phyloP scores from a whole-genome alignment of 2,888 invertebrate species.

The Choreutis nemorana region DNA sequence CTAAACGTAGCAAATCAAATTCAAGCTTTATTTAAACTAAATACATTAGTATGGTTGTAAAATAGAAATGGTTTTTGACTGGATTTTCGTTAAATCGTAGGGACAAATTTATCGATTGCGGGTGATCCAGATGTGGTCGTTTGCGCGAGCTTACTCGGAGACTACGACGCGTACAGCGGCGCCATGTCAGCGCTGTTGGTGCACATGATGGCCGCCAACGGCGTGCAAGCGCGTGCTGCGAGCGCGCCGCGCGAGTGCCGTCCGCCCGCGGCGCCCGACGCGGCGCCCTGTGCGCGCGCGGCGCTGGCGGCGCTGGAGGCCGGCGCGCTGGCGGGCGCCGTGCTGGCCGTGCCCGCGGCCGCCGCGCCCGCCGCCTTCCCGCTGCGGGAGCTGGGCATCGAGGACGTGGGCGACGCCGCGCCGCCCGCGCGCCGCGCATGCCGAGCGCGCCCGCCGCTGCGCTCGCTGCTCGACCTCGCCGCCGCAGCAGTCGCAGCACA shows the following conservation, averaged over 20 bases:
- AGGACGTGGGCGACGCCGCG: conserved; percentile 31
- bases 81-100: too few relatives aligned
- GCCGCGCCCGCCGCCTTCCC: conserved; percentile 17
- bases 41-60: too few relatives aligned
- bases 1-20: too few relatives aligned
- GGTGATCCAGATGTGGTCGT: too few relatives aligned
- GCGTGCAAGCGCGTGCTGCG: not conserved
- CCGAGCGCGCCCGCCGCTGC: conserved; percentile 18
- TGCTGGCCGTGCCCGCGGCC: conserved; percentile 24
- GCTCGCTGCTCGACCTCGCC: conserved; percentile 36
- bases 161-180: not conserved
- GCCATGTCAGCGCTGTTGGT: too few relatives aligned
- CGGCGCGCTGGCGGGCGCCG: conserved; percentile 19
- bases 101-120: too few relatives aligned
- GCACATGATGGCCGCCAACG: too few relatives aligned
- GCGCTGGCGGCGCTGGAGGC: conserved; percentile 16
- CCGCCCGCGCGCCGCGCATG: conserved; percentile 32
- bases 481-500: conserved; percentile 17
- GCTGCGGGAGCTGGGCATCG: conserved; percentile 33
- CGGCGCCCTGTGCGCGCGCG: conserved; percentile 16
- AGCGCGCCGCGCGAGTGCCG: conserved; percentile 12
- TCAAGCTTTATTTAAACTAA: too few relatives aligned
- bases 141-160: too few relatives aligned
- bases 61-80: too few relatives aligned
- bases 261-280: conserved; percentile 11